Evolutionary conservation across 2,797 vertebrate genomes (phyloP).

Genomic region (Hybognathus amarus): DNA sequence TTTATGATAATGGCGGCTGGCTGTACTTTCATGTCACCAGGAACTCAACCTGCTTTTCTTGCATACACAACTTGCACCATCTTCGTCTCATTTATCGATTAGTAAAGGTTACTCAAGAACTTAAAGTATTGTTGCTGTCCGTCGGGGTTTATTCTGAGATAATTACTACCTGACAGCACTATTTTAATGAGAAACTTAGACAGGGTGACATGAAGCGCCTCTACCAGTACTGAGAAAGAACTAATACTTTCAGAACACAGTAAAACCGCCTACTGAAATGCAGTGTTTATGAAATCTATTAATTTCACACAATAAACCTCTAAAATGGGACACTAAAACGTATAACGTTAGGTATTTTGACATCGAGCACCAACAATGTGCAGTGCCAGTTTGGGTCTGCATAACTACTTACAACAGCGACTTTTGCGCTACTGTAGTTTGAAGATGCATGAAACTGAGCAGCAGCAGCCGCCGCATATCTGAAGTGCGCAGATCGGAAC

Average conservation of each 20-base stretch:
- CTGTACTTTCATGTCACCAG: neutral
- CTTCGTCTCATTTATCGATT: neutral
- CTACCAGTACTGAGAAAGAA: neutral
- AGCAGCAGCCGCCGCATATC: neutral
- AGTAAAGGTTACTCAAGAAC: neutral
- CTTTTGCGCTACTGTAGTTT: slow-evolving; percentile 56
- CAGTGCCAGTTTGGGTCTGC: neutral
- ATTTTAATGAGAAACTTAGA: neutral
- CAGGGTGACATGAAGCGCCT: neutral
- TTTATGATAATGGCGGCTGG: neutral
- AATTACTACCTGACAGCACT: neutral
- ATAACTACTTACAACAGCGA: slow-evolving; percentile 68
- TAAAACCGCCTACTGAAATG: neutral
- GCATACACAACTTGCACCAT: neutral
- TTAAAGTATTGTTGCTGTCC: too few species aligned
- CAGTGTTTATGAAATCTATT: neutral
- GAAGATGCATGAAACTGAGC: slow-evolving; percentile 53
- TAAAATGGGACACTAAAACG: neutral
- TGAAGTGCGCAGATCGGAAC: neutral
- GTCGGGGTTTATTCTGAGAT: neutral
- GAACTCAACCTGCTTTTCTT: neutral
- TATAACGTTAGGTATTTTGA: neutral
- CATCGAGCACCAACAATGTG: neutral
- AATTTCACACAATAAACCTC: neutral
- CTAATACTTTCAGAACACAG: neutral